Evolutionary conservation across 53 echinoderm and acorn worm species (phyloP).

Genomic region (Paelopatides confundens): DNA sequence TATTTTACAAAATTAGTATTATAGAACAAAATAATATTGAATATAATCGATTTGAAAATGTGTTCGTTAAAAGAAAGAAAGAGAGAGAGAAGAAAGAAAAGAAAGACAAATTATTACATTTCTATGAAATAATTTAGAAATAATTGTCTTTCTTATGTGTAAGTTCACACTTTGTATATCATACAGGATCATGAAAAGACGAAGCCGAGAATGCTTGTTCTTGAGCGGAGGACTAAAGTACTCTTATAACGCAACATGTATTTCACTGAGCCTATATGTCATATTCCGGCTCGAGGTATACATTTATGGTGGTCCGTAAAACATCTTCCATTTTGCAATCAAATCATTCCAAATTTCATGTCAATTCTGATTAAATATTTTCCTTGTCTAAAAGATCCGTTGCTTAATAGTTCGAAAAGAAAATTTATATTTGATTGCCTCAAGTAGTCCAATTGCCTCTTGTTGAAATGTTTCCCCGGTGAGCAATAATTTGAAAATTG

Average conservation of each 20-base stretch:
- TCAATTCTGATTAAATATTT: neutral
- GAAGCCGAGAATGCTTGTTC: no score
- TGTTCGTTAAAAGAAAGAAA: no score
- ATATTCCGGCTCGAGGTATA: neutral
- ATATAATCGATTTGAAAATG: no score
- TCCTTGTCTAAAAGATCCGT: neutral
- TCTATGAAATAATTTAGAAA: no score
- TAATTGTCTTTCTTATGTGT: no score
- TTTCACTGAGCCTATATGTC: neutral
- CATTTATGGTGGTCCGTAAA: neutral
- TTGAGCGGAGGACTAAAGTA: no score
- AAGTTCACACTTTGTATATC: no score
- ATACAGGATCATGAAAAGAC: no score
- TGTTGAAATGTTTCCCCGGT: constrained; percentile 10
- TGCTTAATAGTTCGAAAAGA: neutral
- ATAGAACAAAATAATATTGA: no score
- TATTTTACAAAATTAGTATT: no score
- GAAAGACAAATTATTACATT: no score
- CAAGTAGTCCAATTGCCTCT: neutral
- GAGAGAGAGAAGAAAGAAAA: no score
- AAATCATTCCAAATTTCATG: neutral
- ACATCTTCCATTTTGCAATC: neutral
- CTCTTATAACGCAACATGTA: neutral
- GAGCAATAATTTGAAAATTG: neutral
- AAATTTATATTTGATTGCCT: constrained; percentile 7